A percentile compares a stretch with the other conserved stretches of the same genome.
Evolutionary conservation across 2,888 invertebrate genomes (phyloP).

Genomic region (Oscheius myriophilus): DNA sequence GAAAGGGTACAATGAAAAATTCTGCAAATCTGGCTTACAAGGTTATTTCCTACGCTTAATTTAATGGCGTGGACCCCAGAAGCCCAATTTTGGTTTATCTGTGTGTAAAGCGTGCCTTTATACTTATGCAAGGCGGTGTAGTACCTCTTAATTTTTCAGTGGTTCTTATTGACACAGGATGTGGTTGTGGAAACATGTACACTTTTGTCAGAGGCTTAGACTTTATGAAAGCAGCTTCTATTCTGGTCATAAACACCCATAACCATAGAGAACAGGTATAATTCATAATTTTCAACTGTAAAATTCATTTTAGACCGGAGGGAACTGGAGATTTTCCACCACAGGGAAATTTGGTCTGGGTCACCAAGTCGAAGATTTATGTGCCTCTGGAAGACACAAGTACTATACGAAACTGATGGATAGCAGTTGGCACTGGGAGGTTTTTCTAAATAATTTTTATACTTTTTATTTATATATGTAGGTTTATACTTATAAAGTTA

Average conservation of each 20-base stretch:
- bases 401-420: slow-evolving; percentile 56
- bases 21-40: too few species aligned
- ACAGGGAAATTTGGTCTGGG: slow-evolving; percentile 53
- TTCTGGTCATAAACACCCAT: slow-evolving; percentile 59
- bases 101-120: too few species aligned
- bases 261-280: slow-evolving; percentile 59
- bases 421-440: slow-evolving; percentile 57
- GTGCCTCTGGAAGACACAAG: slow-evolving; percentile 49
- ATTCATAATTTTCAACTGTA: neutral
- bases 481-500: slow-evolving; percentile 57
- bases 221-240: slow-evolving; percentile 42
- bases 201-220: slow-evolving; percentile 46
- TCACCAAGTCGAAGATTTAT: slow-evolving; percentile 51
- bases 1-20: too few species aligned
- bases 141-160: slow-evolving; percentile 45
- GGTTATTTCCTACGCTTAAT: too few species aligned
- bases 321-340: slow-evolving; percentile 57
- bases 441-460: neutral
- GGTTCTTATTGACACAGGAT: slow-evolving; percentile 55
- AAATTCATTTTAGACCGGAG: slow-evolving; percentile 47
- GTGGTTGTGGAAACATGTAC: slow-evolving; percentile 56
- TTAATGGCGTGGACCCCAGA: too few species aligned
- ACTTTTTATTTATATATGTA: slow-evolving; percentile 4
- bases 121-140: too few species aligned
- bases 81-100: too few species aligned